A percentile compares a stretch with the other conserved stretches of the same genome.
These are phyloP conservation scores for Tiliacea citrago DNA, from an alignment of 2,888 invertebrate genomes.

Conservation along the genomic window DNA sequence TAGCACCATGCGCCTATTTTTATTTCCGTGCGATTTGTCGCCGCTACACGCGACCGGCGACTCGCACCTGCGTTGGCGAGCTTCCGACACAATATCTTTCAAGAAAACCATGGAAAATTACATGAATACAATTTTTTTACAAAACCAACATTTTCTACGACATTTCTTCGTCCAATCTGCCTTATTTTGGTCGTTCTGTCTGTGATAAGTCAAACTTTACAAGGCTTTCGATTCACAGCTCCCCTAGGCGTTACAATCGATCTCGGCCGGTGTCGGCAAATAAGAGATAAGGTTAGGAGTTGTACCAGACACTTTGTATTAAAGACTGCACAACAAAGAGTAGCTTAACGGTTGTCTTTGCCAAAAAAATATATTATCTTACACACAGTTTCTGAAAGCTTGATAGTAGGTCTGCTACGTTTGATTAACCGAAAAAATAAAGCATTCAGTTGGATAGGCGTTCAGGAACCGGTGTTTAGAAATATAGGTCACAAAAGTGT, in stretches of 20 bases:
- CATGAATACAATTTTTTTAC: neutral
- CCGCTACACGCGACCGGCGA: constrained; percentile 49
- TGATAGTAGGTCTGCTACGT: neutral
- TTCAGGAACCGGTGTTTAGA: constrained; percentile 5
- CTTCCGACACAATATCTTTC: constrained; percentile 7
- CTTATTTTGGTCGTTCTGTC: neutral
- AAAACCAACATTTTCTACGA: neutral
- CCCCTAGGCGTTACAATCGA: constrained; percentile 35
- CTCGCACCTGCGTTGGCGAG: constrained; percentile 32
- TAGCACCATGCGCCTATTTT: constrained; percentile 80
- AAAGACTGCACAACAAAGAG: neutral
- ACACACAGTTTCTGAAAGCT: neutral
- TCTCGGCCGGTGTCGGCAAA: constrained; percentile 35
- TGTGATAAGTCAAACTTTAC: neutral
- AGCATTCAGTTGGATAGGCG: constrained; percentile 1
- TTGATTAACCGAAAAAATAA: neutral
- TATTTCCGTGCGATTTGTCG: constrained; percentile 71
- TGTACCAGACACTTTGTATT: constrained; percentile 13
- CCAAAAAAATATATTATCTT: neutral
- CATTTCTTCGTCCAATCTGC: neutral
- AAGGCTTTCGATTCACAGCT: neutral
- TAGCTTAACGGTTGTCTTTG: neutral
- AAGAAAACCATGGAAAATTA: constrained; percentile 29
- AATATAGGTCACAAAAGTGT: constrained; percentile 30
- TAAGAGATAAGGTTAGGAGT: constrained; percentile 26